phyloP scores from a whole-genome alignment of 2,888 invertebrate species.

The Drosophila ustulata region DNA sequence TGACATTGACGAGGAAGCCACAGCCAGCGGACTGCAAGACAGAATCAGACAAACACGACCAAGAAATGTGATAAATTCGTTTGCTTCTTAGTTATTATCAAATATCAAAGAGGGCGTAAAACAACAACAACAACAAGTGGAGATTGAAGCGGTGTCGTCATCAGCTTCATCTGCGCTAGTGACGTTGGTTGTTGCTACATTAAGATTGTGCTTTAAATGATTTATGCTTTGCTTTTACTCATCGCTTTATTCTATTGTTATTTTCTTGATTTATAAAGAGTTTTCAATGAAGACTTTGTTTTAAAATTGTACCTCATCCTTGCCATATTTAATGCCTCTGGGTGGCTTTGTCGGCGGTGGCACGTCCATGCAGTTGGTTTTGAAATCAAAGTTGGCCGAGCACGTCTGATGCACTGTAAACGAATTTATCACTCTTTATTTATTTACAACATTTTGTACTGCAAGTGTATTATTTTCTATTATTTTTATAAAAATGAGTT shows the following conservation, averaged over 20 bases:
- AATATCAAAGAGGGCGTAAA: conserved; percentile 63
- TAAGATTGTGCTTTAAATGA: not conserved
- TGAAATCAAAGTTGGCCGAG: conserved; percentile 50
- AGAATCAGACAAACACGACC: conserved; percentile 7
- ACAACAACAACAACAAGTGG: conserved; percentile 28
- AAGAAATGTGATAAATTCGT: not conserved
- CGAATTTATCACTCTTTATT: conserved; percentile 15
- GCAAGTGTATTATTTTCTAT: conserved; percentile 28
- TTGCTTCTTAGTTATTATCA: conserved; percentile 32
- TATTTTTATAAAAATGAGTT: conserved; percentile 40
- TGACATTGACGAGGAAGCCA: conserved; percentile 95
- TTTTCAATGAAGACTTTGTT: conserved; percentile 12
- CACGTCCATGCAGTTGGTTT: conserved; percentile 86
- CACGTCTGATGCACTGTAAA: conserved; percentile 34
- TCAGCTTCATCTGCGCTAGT: conserved; percentile 27
- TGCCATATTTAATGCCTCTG: conserved; percentile 93
- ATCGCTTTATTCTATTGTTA: not conserved
- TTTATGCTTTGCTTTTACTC: not conserved
- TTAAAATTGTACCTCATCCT: conserved; percentile 89
- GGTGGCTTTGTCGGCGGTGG: conserved; percentile 93
- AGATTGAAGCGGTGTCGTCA: conserved; percentile 61
- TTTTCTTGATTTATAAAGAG: not conserved
- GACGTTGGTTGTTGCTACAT: not conserved
- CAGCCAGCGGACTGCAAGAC: conserved; percentile 89
- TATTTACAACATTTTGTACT: conserved; percentile 46